Evolutionary conservation across 2,888 invertebrate genomes (phyloP).

Genomic region (Agriopis aurantiaria): DNA sequence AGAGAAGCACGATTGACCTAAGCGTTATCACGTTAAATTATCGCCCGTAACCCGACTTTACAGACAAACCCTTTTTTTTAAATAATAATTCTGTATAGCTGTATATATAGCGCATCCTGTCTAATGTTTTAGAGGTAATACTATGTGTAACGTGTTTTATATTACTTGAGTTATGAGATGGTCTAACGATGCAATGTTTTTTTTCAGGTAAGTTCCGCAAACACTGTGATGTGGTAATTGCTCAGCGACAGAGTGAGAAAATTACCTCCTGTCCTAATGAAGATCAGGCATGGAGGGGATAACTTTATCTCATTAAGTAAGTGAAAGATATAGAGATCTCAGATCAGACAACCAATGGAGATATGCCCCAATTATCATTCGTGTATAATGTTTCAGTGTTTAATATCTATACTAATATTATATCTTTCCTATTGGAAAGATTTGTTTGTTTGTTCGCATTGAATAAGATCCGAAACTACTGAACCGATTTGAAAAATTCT

Average conservation of each 20-base stretch:
- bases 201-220: conserved; percentile 46
- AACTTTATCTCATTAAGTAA: neutral
- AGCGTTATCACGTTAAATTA: too few species aligned
- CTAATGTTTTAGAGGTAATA: conserved; percentile 9
- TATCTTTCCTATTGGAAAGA: too few species aligned
- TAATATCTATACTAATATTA: too few species aligned
- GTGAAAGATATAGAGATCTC: neutral
- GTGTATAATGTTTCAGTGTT: neutral
- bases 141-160: conserved; percentile 3
- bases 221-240: neutral
- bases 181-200: conserved; percentile 35
- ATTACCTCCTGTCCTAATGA: neutral
- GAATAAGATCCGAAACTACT: too few species aligned
- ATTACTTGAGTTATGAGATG: conserved; percentile 2
- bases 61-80: too few species aligned
- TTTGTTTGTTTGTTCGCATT: too few species aligned
- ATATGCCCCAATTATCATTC: too few species aligned
- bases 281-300: neutral
- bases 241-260: neutral
- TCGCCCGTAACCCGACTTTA: too few species aligned
- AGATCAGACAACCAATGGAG: too few species aligned
- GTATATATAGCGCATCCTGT: neutral
- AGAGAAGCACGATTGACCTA: too few species aligned
- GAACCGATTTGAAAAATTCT: too few species aligned
- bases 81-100: neutral